Evolutionary conservation across 2,797 vertebrate species (phyloP).

Genomic region (Columba guinea): DNA sequence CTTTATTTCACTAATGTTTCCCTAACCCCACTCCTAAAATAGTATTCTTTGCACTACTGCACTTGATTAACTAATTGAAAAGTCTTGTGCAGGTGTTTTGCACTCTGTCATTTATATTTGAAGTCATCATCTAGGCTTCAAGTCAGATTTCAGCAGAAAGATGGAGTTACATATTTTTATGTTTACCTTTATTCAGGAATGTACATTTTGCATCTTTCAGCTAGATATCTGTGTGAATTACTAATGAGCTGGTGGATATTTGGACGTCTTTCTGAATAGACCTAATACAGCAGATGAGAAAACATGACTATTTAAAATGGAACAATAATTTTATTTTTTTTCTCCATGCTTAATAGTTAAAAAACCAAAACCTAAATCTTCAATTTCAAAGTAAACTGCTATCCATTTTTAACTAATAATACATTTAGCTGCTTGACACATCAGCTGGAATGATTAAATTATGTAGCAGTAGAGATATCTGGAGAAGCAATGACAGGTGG

Average conservation of each 20-base stretch:
- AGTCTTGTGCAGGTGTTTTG: not conserved
- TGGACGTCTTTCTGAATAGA: not conserved
- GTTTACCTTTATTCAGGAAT: not conserved
- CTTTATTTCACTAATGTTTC: not conserved
- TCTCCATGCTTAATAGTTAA: slow-evolving; percentile 40
- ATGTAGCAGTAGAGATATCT: slow-evolving; percentile 66
- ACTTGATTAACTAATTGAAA: not conserved
- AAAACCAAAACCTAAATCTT: slow-evolving; percentile 45
- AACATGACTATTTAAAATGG: slow-evolving; percentile 18
- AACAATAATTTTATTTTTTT: not conserved
- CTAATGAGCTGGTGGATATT: not conserved
- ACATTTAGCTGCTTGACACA: slow-evolving; percentile 69
- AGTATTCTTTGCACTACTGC: not conserved
- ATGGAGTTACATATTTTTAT: not conserved
- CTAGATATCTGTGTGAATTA: not conserved
- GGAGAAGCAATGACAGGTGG: slow-evolving; percentile 66
- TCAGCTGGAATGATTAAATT: slow-evolving; percentile 79
- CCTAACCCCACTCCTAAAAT: not conserved
- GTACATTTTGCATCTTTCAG: not conserved
- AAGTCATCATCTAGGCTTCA: not conserved
- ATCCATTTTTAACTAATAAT: slow-evolving; percentile 73
- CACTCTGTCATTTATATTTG: not conserved
- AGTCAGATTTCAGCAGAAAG: not conserved
- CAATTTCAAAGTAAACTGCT: slow-evolving; percentile 66
- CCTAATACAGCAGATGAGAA: slow-evolving; percentile 1